phyloP scores from a whole-genome alignment of 2,797 vertebrate species.

The Furcifer pardalis region DNA sequence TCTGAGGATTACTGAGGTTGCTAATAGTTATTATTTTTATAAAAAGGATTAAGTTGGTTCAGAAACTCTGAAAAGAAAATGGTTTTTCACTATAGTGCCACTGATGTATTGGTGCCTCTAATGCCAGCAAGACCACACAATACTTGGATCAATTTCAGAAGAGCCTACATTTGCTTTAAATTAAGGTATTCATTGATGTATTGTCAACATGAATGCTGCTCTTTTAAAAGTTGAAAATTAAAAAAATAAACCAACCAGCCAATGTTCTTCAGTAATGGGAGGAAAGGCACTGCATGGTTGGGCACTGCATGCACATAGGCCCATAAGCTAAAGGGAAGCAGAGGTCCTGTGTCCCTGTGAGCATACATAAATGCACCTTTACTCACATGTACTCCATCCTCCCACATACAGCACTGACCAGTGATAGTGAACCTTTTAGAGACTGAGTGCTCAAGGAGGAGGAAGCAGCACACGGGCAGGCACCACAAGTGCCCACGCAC shows the following conservation, averaged over 20 bases:
- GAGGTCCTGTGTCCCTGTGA: too few species aligned
- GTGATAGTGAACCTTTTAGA: too few species aligned
- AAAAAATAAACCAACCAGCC: background rate
- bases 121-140: background rate
- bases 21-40: background rate
- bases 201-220: background rate
- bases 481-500: too few species aligned
- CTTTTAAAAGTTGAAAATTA: too few species aligned
- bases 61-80: background rate
- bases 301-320: too few species aligned
- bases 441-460: too few species aligned
- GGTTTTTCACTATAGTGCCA: background rate
- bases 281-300: too few species aligned
- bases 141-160: background rate
- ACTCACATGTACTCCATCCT: too few species aligned
- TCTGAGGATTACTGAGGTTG: background rate
- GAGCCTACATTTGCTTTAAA: background rate
- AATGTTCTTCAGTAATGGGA: background rate
- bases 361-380: too few species aligned
- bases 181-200: background rate
- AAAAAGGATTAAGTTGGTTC: background rate
- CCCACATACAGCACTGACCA: too few species aligned
- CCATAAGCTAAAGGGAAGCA: too few species aligned
- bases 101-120: background rate
- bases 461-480: too few species aligned